phyloP scores from a whole-genome alignment of 2,797 vertebrate species.

The Loriculus beryllinus region DNA sequence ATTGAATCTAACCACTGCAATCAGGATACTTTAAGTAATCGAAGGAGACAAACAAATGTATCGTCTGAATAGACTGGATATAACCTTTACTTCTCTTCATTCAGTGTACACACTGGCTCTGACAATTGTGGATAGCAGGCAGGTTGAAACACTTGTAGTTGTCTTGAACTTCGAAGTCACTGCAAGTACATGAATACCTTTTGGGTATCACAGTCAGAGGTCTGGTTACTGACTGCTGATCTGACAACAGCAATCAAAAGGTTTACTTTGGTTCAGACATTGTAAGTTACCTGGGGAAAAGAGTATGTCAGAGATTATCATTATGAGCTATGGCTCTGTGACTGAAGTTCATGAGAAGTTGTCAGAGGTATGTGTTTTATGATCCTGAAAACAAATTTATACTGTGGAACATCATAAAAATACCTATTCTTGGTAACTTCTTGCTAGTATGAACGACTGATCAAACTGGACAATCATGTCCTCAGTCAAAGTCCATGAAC shows the following conservation, averaged over 20 bases:
- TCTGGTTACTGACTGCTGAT: background rate
- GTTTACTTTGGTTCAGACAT: background rate
- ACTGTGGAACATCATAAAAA: background rate
- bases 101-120: background rate
- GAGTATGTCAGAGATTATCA: background rate
- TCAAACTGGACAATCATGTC: background rate
- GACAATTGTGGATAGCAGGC: background rate
- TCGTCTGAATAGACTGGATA: background rate
- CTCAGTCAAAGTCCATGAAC: background rate
- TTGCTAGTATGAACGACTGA: background rate
- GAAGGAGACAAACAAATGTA: rapidly evolving
- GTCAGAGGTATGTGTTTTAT: rapidly evolving
- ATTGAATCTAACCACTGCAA: background rate
- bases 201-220: background rate
- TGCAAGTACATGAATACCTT: background rate
- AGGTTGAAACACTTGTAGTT: background rate
- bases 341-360: background rate
- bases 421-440: background rate
- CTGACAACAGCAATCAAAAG: background rate
- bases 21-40: background rate
- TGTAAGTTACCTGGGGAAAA: background rate
- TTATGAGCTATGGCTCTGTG: background rate
- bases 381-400: background rate
- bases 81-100: background rate
- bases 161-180: background rate